A percentile compares a stretch with the other conserved stretches of the same genome.
These are phyloP conservation scores for Tetrax tetrax DNA, from an alignment of 2,113 vertebrate species.

Conservation along the genomic window DNA sequence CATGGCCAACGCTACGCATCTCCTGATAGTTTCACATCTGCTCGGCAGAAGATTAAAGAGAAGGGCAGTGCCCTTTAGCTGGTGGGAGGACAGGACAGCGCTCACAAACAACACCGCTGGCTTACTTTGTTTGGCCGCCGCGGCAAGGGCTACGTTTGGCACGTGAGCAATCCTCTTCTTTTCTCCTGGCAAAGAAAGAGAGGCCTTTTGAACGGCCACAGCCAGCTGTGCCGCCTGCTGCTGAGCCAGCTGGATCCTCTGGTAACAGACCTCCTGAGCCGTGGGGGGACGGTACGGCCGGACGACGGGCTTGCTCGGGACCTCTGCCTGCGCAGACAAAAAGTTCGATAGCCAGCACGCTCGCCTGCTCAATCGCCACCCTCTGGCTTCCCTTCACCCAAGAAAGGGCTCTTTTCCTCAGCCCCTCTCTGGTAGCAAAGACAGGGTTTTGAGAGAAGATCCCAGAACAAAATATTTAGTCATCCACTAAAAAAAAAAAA, in stretches of 20 bases:
- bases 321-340: conserved; percentile 67
- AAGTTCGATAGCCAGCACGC: neutral
- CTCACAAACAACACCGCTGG: neutral
- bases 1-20: neutral
- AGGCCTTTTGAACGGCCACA: conserved; percentile 55
- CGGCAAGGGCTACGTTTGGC: conserved; percentile 67
- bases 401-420: neutral
- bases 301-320: conserved; percentile 62
- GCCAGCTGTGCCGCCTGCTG: conserved; percentile 79
- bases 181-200: conserved; percentile 76
- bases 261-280: conserved; percentile 93
- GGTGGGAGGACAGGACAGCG: neutral
- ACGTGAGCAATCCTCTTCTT: conserved; percentile 90
- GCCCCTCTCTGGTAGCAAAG: neutral
- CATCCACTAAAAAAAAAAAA: neutral
- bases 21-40: neutral
- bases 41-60: neutral
- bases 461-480: neutral
- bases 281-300: conserved; percentile 80
- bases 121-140: conserved; percentile 75
- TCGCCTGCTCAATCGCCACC: neutral
- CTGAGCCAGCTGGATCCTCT: conserved; percentile 90
- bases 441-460: neutral
- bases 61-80: neutral
- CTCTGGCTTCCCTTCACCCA: neutral